A percentile compares a stretch with the other conserved stretches of the same genome.
Evolutionary conservation across 1,140 invertebrate genomes (phyloP).

Genomic region (Yoshiicerus persimilis): DNA sequence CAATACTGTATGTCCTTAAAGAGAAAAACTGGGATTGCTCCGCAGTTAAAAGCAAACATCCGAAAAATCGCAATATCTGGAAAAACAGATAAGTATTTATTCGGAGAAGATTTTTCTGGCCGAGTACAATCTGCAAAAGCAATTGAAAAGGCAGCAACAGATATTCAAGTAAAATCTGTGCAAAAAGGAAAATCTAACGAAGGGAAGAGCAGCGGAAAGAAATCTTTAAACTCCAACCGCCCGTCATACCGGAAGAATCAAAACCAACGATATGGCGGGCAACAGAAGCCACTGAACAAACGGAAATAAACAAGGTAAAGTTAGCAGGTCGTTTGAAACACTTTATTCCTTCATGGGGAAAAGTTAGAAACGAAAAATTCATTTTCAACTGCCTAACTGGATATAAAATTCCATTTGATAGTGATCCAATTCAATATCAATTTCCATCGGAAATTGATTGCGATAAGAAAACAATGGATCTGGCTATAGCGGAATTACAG

Average conservation of each 20-base stretch:
- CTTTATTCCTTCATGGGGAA: background rate
- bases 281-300: background rate
- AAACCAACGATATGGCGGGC: background rate
- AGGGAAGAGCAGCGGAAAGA: background rate
- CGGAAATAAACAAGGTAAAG: background rate
- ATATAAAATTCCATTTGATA: conserved; percentile 11
- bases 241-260: background rate
- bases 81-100: background rate
- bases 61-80: background rate
- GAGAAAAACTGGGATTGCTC: background rate
- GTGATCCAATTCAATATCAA: background rate
- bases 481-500: background rate
- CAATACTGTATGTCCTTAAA: background rate
- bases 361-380: background rate
- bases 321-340: background rate
- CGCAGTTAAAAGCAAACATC: background rate
- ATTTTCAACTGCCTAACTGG: background rate
- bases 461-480: background rate
- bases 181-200: background rate
- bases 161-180: background rate
- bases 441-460: background rate
- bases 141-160: background rate
- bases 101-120: background rate
- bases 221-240: background rate
- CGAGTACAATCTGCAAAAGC: background rate